A percentile compares a stretch with the other conserved stretches of the same genome.
Evolutionary conservation across 2,888 invertebrate species (phyloP).

Genomic region (Thymelicus lineola): DNA sequence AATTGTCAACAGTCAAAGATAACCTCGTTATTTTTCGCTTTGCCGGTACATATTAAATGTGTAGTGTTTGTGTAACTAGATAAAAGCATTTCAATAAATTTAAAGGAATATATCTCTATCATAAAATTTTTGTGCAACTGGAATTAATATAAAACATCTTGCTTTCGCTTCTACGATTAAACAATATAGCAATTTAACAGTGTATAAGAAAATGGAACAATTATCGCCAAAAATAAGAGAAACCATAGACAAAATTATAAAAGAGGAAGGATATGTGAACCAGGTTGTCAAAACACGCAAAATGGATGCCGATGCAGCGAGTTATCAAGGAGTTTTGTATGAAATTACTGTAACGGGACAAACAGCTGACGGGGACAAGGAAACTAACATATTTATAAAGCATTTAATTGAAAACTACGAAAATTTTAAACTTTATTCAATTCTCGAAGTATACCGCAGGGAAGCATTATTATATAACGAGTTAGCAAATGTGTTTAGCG

Average conservation of each 20-base stretch:
- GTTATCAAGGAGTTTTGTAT: slow-evolving; percentile 32
- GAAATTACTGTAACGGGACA: slow-evolving; percentile 25
- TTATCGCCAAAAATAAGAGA: slow-evolving; percentile 24
- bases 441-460: slow-evolving; percentile 52
- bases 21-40: no score
- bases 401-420: slow-evolving; percentile 49
- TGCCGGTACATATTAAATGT: no score
- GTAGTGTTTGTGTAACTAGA: no score
- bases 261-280: slow-evolving; percentile 18
- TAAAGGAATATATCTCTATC: no score
- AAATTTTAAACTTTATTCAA: slow-evolving; percentile 51
- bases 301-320: slow-evolving; percentile 20
- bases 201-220: slow-evolving; percentile 15
- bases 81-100: no score
- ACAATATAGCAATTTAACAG: neutral
- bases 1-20: no score
- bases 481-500: slow-evolving; percentile 50
- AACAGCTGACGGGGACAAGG: slow-evolving; percentile 41
- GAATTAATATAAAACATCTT: no score
- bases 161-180: no score
- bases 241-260: slow-evolving; percentile 23
- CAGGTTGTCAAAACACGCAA: slow-evolving; percentile 2
- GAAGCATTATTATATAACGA: slow-evolving; percentile 62
- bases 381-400: slow-evolving; percentile 61
- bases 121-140: no score